Evolutionary conservation across 2,797 vertebrate genomes (phyloP).

Genomic region (Cuniculus paca): DNA sequence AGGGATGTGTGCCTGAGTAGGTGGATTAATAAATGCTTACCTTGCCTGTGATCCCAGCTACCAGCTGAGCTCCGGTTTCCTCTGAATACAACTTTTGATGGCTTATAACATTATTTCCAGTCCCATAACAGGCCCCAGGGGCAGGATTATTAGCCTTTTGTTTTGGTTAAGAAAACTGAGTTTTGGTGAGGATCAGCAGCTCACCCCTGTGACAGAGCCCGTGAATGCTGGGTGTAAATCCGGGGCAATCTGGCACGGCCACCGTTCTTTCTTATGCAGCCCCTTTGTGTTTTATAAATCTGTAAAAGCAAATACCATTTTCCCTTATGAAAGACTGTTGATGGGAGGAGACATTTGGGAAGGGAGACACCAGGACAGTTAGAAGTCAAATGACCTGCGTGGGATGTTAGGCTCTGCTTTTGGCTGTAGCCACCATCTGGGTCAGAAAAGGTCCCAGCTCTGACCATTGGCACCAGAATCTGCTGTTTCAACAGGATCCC

Average conservation of each 20-base stretch:
- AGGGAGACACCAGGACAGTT: not conserved
- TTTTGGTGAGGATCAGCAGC: not conserved
- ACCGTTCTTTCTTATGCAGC: fast-evolving
- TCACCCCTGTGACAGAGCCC: not conserved
- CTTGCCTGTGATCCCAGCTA: not conserved
- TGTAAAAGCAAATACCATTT: not conserved
- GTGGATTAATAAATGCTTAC: not conserved
- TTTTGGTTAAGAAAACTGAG: constrained; percentile 25
- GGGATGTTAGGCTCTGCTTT: fast-evolving
- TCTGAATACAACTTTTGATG: not conserved
- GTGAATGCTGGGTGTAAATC: too few relatives aligned
- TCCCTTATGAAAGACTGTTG: not conserved
- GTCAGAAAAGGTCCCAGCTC: not conserved
- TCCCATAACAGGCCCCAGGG: not conserved
- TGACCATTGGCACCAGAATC: not conserved
- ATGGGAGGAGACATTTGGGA: not conserved
- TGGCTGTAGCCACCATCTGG: not conserved
- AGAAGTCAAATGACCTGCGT: not conserved
- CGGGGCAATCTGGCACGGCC: not conserved
- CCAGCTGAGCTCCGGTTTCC: not conserved
- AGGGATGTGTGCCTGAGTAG: too few relatives aligned
- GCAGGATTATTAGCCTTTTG: not conserved
- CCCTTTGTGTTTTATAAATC: not conserved
- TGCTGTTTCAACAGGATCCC: not conserved
- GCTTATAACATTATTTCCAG: not conserved